Conservation (phyloP, 2,797 vertebrate species). For the Myripristis jacobus region DNA sequence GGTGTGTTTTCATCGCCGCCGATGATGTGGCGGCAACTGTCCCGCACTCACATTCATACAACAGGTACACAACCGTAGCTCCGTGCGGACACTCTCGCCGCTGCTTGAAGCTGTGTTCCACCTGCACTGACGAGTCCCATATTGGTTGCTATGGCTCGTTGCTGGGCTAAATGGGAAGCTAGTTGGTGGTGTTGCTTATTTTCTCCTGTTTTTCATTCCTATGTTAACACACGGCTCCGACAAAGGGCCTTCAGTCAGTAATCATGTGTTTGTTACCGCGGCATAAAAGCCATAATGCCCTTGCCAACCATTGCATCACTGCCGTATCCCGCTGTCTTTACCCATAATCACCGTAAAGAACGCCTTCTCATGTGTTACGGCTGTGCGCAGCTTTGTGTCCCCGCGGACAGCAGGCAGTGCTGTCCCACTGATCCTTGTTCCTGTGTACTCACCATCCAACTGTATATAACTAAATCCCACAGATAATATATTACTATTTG, state of each 20-base stretch:
- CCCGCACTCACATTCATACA: conserved; percentile 65
- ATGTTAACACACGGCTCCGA: conserved; percentile 43
- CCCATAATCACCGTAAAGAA: conserved; percentile 60
- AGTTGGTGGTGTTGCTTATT: conserved; percentile 14
- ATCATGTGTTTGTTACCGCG: conserved; percentile 52
- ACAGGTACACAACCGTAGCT: conserved; percentile 68
- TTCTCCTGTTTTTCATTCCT: conserved; percentile 35
- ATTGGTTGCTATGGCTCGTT: conserved; percentile 68
- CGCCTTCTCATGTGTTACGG: conserved; percentile 27
- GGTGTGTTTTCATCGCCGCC: conserved; percentile 71
- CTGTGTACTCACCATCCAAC: conserved; percentile 39
- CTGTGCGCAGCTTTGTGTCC: conserved; percentile 38
- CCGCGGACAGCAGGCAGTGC: conserved; percentile 56
- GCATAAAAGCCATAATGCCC: conserved; percentile 47
- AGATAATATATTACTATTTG: too few relatives aligned
- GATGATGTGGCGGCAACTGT: conserved; percentile 69
- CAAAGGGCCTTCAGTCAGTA: conserved; percentile 53
- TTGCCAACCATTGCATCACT: conserved; percentile 42
- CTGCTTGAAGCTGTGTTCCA: conserved; percentile 45
- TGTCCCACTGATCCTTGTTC: conserved; percentile 37
- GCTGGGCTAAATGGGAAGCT: conserved; percentile 29
- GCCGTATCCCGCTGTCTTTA: conserved; percentile 59
- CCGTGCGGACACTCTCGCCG: conserved; percentile 43
- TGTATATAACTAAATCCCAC: conserved; percentile 31
- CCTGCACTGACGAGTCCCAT: conserved; percentile 48